A percentile compares a stretch with the other conserved stretches of the same genome.
phyloP scores from a whole-genome alignment of 2,888 invertebrate genomes.

The Chalcosyrphus nemorum region DNA sequence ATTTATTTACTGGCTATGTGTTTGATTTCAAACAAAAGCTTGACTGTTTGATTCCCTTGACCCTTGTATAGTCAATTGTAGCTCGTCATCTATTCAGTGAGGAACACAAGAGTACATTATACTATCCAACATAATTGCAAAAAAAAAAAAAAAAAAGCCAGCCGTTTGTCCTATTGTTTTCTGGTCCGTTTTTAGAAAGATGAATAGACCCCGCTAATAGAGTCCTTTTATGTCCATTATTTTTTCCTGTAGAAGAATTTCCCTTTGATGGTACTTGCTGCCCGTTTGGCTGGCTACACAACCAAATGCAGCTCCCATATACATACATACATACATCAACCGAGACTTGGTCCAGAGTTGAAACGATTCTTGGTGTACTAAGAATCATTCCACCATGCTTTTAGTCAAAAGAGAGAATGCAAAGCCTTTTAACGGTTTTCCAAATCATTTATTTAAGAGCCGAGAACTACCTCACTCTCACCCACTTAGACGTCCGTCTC shows the following conservation, averaged over 20 bases:
- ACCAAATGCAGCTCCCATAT: background rate
- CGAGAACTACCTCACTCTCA: conserved; percentile 2
- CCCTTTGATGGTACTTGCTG: conserved; percentile 49
- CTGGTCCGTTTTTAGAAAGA: conserved; percentile 41
- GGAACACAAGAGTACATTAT: conserved; percentile 38
- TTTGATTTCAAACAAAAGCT: no score
- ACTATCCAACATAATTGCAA: conserved; percentile 46
- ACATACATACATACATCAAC: background rate
- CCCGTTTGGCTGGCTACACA: background rate
- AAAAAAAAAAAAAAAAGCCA: no score
- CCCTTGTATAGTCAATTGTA: no score
- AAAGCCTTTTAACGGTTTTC: conserved; percentile 64
- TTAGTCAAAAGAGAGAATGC: conserved; percentile 37
- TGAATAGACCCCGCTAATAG: conserved; percentile 64
- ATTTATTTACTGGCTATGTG: no score
- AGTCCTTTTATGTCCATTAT: conserved; percentile 60
- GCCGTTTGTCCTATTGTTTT: conserved; percentile 62
- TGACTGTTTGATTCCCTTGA: no score
- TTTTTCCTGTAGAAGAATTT: conserved; percentile 29
- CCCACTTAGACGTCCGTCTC: background rate
- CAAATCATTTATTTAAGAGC: conserved; percentile 72
- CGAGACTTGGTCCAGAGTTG: background rate
- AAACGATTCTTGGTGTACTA: conserved; percentile 10
- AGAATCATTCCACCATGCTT: conserved; percentile 11
- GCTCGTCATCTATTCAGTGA: background rate